A percentile compares a stretch with the other conserved stretches of the same genome.
Conservation (phyloP, 2,888 invertebrate genomes). For the Strigamia transsilvanica region DNA sequence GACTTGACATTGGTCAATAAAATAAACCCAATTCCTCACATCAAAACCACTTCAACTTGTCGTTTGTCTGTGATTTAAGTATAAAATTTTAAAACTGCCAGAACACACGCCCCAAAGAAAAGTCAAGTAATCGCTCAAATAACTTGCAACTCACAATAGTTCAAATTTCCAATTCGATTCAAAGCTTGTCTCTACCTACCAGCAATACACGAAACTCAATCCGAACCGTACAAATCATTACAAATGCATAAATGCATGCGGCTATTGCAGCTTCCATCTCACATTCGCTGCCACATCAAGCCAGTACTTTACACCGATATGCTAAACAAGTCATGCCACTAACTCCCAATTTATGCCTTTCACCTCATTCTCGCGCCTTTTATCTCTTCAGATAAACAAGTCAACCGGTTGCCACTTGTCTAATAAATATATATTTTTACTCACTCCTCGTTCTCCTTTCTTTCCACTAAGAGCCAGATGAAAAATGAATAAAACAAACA, state of each 20-base stretch:
- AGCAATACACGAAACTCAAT: neutral
- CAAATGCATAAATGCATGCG: neutral
- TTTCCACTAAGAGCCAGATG: neutral
- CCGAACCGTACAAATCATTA: neutral
- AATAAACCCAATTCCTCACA: too few species aligned
- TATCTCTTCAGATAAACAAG: slow-evolving; percentile 3
- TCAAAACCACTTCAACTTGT: too few species aligned
- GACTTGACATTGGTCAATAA: too few species aligned
- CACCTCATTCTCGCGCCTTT: neutral
- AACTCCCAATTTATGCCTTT: slow-evolving; percentile 3
- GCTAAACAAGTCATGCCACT: neutral
- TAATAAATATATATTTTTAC: neutral
- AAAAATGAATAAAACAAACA: slow-evolving; percentile 8
- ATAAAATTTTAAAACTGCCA: too few species aligned
- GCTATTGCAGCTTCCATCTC: neutral
- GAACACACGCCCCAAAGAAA: too few species aligned
- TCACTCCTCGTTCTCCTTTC: neutral
- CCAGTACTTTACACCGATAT: neutral
- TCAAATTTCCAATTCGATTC: neutral
- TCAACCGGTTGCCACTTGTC: slow-evolving; percentile 8
- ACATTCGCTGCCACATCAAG: neutral
- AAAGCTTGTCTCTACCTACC: neutral
- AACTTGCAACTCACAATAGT: neutral
- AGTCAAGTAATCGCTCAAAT: too few species aligned
- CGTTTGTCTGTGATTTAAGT: too few species aligned